Percentiles rank a stretch among this genome's conserved stretches.
Evolutionary conservation across 2,888 invertebrate species (phyloP).

Genomic region (Priocnemis perturbator): DNA sequence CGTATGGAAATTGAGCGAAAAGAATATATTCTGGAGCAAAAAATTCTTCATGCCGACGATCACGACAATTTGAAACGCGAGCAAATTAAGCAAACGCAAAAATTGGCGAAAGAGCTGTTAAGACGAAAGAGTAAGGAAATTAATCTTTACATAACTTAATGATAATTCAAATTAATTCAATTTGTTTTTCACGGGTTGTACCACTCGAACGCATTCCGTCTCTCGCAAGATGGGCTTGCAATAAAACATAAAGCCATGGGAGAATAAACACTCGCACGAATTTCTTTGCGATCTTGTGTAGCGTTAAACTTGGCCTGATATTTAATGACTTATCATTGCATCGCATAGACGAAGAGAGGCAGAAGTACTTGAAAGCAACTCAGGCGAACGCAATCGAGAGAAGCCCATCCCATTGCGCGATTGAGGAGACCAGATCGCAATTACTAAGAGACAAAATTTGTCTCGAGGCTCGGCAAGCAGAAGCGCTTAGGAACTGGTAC

Average conservation of each 20-base stretch:
- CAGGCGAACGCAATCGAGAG: constrained; percentile 28
- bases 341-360: background rate
- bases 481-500: constrained; percentile 9
- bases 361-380: background rate
- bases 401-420: background rate
- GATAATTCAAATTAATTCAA: too few relatives aligned
- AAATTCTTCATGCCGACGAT: constrained; percentile 32
- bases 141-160: constrained; percentile 11
- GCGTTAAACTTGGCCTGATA: background rate
- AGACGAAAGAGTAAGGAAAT: constrained; percentile 37
- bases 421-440: background rate
- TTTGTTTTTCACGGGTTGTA: too few relatives aligned
- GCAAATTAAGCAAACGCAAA: constrained; percentile 26
- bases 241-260: too few relatives aligned
- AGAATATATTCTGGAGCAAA: constrained; percentile 35
- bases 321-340: background rate
- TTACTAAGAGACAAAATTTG: constrained; percentile 10
- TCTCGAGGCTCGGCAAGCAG: background rate
- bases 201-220: too few relatives aligned
- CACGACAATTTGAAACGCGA: constrained; percentile 18
- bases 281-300: too few relatives aligned
- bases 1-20: constrained; percentile 37
- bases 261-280: background rate
- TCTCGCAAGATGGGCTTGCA: too few relatives aligned
- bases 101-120: constrained; percentile 42